phyloP scores from a whole-genome alignment of 2,113 vertebrate genomes.

The Phasianus colchicus region DNA sequence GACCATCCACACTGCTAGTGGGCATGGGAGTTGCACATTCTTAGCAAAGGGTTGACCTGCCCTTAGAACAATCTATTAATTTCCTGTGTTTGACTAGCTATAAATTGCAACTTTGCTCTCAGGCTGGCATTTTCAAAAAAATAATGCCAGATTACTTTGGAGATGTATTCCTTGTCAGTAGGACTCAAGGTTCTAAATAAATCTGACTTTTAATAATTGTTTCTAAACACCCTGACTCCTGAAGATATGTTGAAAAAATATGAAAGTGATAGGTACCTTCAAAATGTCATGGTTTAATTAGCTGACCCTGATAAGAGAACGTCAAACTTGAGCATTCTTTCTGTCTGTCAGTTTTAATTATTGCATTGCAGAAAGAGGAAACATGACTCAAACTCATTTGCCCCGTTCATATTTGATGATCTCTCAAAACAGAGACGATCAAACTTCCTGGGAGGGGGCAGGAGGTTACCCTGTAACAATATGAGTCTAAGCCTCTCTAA shows the following conservation, averaged over 20 bases:
- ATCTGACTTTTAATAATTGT: background rate
- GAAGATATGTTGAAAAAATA: background rate
- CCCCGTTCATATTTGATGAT: background rate
- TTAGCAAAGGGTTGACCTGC: background rate
- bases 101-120: background rate
- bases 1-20: rapidly evolving
- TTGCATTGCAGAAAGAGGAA: background rate
- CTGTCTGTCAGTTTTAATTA: conserved; percentile 1
- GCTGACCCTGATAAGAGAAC: background rate
- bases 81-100: background rate
- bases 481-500: background rate
- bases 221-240: background rate
- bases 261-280: background rate
- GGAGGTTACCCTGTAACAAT: background rate
- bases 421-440: background rate
- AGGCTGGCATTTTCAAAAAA: background rate
- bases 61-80: background rate
- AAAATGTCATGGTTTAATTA: background rate
- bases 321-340: background rate
- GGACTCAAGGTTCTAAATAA: background rate
- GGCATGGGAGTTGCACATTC: background rate
- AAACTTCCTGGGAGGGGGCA: background rate
- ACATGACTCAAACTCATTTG: background rate
- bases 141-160: background rate
- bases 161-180: background rate